Percentiles rank a stretch among this genome's conserved stretches.
Evolutionary conservation across 1,140 invertebrate species (phyloP).

Genomic region (Physella acuta): DNA sequence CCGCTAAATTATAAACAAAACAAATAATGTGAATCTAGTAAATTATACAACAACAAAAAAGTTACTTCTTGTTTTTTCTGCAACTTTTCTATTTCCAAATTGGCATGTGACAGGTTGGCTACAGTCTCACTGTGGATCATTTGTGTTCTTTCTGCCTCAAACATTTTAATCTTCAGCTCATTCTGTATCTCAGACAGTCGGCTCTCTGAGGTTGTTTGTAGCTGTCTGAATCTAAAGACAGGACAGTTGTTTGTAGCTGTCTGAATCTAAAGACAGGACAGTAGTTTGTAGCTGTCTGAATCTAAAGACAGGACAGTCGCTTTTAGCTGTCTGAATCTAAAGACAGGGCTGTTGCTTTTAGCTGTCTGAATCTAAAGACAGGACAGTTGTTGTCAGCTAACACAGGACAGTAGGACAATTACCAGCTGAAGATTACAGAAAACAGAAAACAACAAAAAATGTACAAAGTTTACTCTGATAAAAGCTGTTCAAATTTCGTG

Average conservation of each 20-base stretch:
- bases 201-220: conserved; percentile 51
- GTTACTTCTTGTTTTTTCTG: conserved; percentile 58
- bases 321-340: conserved; percentile 51
- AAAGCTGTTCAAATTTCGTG: conserved; percentile 56
- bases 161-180: conserved; percentile 58
- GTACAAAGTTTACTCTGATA: conserved; percentile 55
- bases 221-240: conserved; percentile 44
- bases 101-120: conserved; percentile 50
- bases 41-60: too few species aligned
- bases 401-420: too few species aligned
- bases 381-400: too few species aligned
- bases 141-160: conserved; percentile 55
- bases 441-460: not conserved
- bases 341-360: too few species aligned
- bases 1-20: too few species aligned
- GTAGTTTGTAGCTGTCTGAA: conserved; percentile 51
- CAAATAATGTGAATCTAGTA: too few species aligned
- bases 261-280: conserved; percentile 46
- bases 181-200: conserved; percentile 50
- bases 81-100: conserved; percentile 59
- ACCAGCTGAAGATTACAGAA: not conserved
- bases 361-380: too few species aligned
- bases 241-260: conserved; percentile 48
- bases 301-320: conserved; percentile 41
- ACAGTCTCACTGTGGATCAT: conserved; percentile 57